These are phyloP conservation scores for Drosophila jambulina DNA, from an alignment of 1,140 invertebrate genomes.

Conservation along the genomic window DNA sequence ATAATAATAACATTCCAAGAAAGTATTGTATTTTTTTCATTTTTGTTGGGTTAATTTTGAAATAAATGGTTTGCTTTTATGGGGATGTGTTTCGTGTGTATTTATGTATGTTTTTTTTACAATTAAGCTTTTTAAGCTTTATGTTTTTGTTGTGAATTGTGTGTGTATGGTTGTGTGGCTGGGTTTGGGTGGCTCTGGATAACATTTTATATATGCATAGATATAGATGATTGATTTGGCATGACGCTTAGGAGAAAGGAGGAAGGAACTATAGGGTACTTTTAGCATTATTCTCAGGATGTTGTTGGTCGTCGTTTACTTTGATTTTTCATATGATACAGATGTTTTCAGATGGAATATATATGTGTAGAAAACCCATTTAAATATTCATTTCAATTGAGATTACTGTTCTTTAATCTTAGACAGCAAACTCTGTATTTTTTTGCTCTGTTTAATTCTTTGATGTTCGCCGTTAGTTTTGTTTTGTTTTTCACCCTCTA, in stretches of 20 bases:
- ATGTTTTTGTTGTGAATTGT: slow-evolving; percentile 5
- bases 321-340: slow-evolving; percentile 22
- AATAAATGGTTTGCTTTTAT: slow-evolving; percentile 41
- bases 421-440: background rate
- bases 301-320: slow-evolving; percentile 32
- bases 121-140: slow-evolving; percentile 17
- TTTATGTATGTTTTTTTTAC: slow-evolving; percentile 22
- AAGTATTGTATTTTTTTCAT: background rate
- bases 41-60: slow-evolving; percentile 47
- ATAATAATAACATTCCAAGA: slow-evolving; percentile 67
- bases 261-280: slow-evolving; percentile 3
- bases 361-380: slow-evolving; percentile 15
- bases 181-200: slow-evolving; percentile 22
- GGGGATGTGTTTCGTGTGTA: slow-evolving; percentile 8
- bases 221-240: slow-evolving; percentile 48
- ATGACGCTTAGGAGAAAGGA: slow-evolving; percentile 24
- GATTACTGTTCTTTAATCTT: background rate
- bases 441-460: background rate
- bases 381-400: background rate
- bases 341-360: slow-evolving; percentile 7
- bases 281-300: slow-evolving; percentile 30
- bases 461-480: slow-evolving; percentile 12
- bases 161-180: slow-evolving; percentile 26
- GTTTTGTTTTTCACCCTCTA: slow-evolving; percentile 6
- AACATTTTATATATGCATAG: slow-evolving; percentile 41